phyloP scores from a whole-genome alignment of 2,113 vertebrate genomes.

The Hippotragus niger region DNA sequence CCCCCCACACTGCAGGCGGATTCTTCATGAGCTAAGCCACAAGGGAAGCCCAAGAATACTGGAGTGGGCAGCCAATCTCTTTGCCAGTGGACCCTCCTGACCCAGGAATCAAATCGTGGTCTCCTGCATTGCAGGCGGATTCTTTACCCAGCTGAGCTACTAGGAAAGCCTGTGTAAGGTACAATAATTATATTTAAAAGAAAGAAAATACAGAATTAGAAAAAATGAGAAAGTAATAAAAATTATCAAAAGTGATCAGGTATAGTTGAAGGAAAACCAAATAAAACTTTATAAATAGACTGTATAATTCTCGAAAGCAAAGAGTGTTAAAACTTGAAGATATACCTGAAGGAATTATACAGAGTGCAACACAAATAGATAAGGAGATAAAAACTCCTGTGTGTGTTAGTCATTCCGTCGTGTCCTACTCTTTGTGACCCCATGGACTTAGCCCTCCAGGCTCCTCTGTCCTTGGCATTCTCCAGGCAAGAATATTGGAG shows the following conservation, averaged over 20 bases:
- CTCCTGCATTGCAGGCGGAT: background rate
- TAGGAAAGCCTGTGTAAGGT: background rate
- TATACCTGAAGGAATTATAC: background rate
- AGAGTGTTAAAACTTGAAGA: background rate
- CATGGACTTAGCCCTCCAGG: background rate
- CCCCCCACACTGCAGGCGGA: rapidly evolving
- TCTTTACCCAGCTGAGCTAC: background rate
- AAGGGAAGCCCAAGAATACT: background rate
- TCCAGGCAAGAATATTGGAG: background rate
- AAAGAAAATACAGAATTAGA: background rate
- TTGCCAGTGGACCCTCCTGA: background rate
- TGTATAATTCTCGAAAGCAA: background rate
- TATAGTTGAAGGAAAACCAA: background rate
- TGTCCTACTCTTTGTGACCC: background rate
- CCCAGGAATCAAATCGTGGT: background rate
- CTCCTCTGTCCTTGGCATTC: background rate
- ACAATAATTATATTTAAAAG: background rate
- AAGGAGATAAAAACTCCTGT: background rate
- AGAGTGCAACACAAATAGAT: background rate
- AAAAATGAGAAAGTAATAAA: background rate
- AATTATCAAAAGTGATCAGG: background rate
- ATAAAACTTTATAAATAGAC: background rate
- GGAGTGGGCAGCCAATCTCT: background rate
- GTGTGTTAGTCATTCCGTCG: background rate
- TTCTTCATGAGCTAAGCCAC: background rate